Evolutionary conservation across 2,113 vertebrate genomes (phyloP).

Genomic region (Carassius carassius): DNA sequence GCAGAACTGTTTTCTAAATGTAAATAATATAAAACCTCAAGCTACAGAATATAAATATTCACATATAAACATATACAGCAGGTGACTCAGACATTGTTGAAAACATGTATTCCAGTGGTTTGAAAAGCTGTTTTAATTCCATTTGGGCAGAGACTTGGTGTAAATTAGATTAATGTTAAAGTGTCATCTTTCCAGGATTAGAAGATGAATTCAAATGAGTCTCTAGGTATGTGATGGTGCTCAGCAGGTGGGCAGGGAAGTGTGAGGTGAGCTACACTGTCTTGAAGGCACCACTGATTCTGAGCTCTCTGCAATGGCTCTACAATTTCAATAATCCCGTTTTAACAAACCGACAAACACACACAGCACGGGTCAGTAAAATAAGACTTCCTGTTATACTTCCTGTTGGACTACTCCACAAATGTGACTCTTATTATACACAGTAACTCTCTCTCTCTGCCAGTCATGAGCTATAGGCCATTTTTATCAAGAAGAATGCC

Average conservation of each 20-base stretch:
- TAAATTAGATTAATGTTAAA: constrained; percentile 69
- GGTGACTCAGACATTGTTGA: constrained; percentile 33
- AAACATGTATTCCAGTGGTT: neutral
- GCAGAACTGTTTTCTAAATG: no score
- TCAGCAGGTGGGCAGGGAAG: constrained; percentile 51
- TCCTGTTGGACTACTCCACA: constrained; percentile 23
- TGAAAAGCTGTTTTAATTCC: constrained; percentile 61
- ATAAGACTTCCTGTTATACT: constrained; percentile 9
- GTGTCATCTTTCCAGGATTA: constrained; percentile 73
- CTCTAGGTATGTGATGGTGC: constrained; percentile 61
- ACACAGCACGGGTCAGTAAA: constrained; percentile 2
- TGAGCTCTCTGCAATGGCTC: constrained; percentile 51
- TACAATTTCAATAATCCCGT: constrained; percentile 64
- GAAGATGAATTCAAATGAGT: constrained; percentile 63
- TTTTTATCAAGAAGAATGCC: constrained; percentile 34
- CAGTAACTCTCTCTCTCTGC: constrained; percentile 25
- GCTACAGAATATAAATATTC: constrained; percentile 1
- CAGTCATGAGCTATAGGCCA: constrained; percentile 35
- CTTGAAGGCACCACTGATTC: constrained; percentile 44
- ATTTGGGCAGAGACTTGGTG: constrained; percentile 56
- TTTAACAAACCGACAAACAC: constrained; percentile 32
- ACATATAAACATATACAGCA: constrained; percentile 3
- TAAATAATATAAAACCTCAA: no score
- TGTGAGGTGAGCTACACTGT: constrained; percentile 49
- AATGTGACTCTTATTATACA: constrained; percentile 22